Conservation (phyloP, 92 coral and sea anemone species). For the Palythoa caribaeorum region DNA sequence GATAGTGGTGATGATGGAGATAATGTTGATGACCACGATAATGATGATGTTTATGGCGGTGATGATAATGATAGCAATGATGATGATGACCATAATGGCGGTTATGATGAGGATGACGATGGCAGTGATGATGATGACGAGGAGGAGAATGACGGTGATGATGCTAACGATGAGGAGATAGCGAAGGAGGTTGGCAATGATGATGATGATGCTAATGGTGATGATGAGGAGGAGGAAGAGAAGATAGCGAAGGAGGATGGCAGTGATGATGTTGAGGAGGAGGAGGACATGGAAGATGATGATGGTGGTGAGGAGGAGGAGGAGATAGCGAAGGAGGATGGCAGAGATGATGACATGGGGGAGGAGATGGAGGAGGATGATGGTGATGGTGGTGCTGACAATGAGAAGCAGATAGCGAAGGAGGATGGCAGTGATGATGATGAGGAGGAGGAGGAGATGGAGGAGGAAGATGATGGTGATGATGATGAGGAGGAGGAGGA, state of each 20-base stretch:
- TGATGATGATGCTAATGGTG: neutral
- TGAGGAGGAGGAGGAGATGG: neutral
- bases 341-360: neutral
- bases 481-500: neutral
- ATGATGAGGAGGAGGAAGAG: neutral
- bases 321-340: too few species aligned
- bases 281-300: too few species aligned
- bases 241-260: neutral
- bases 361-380: too few species aligned
- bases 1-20: neutral
- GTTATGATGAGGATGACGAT: neutral
- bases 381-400: neutral
- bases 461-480: neutral
- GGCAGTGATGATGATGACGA: neutral
- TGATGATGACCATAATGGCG: neutral
- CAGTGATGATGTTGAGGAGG: neutral
- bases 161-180: neutral
- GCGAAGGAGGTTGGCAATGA: neutral
- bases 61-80: neutral
- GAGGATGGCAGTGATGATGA: neutral
- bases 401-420: too few species aligned
- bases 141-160: neutral
- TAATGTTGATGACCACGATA: neutral
- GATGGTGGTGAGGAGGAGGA: too few species aligned
- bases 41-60: neutral